Conservation (phyloP, 2,888 invertebrate species). For the Synanthedon tipuliformis region DNA sequence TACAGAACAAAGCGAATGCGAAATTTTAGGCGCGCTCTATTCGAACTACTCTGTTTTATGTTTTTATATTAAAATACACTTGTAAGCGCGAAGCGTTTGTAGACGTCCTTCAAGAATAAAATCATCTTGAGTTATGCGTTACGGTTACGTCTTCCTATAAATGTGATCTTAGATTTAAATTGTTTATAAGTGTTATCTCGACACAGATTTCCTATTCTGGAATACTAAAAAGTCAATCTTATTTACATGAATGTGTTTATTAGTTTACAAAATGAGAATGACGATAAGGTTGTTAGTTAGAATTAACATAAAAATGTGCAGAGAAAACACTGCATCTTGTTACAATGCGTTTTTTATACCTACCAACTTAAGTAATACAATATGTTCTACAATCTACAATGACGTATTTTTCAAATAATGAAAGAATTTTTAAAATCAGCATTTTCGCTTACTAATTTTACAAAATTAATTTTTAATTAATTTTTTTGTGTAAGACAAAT, state of each 20-base stretch:
- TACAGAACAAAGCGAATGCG: conserved; percentile 11
- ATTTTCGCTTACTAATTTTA: too few relatives aligned
- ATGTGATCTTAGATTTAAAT: conserved; percentile 27
- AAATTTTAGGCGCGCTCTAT: not conserved
- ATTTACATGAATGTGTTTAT: not conserved
- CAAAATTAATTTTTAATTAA: too few relatives aligned
- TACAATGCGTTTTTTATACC: not conserved
- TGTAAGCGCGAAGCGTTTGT: conserved; percentile 48
- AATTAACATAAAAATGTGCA: not conserved
- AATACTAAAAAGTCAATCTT: not conserved
- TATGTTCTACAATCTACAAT: conserved; percentile 1
- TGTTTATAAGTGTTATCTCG: conserved; percentile 6
- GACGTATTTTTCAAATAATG: too few relatives aligned
- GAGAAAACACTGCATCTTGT: not conserved
- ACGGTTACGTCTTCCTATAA: conserved; percentile 41
- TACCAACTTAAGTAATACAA: not conserved
- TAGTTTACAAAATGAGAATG: not conserved
- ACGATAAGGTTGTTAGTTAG: too few relatives aligned
- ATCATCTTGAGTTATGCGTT: conserved; percentile 27
- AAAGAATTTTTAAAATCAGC: too few relatives aligned
- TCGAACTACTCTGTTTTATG: not conserved
- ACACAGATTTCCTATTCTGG: not conserved
- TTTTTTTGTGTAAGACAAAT: too few relatives aligned
- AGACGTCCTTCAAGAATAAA: conserved; percentile 45
- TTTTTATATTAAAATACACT: conserved; percentile 15